These are phyloP conservation scores for Sylvia atricapilla DNA, from an alignment of 2,113 vertebrate species.

Conservation along the genomic window DNA sequence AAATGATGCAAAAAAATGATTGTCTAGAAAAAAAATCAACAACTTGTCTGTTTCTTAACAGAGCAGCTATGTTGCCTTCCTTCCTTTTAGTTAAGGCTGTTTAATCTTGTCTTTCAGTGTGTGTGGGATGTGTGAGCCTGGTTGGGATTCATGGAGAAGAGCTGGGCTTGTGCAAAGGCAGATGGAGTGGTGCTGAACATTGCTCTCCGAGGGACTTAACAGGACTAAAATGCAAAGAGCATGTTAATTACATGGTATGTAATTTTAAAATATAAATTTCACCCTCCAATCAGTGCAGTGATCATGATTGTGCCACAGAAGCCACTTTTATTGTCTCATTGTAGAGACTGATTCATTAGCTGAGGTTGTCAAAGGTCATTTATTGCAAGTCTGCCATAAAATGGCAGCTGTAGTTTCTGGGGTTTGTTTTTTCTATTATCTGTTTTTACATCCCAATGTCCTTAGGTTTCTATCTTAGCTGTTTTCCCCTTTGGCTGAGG, in stretches of 20 bases:
- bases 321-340: not conserved
- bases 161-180: not conserved
- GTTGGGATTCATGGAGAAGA: not conserved
- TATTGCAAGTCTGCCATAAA: not conserved
- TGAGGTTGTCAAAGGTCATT: not conserved
- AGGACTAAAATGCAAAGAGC: not conserved
- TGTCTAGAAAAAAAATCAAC: not conserved
- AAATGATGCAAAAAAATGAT: not conserved
- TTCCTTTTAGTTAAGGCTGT: not conserved
- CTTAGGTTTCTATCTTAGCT: not conserved
- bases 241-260: not conserved
- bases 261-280: not conserved
- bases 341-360: not conserved
- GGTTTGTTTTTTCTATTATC: not conserved
- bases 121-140: not conserved
- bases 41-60: not conserved
- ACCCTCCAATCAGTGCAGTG: not conserved
- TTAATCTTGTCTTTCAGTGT: not conserved
- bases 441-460: not conserved
- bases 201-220: not conserved
- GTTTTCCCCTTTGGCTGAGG: not conserved
- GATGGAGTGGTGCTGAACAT: not conserved
- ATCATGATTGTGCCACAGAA: not conserved
- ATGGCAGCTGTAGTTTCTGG: not conserved
- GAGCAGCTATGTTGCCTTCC: not conserved